Evolutionary conservation across 2,113 vertebrate species (phyloP).

Genomic region (Scytalopus superciliaris): DNA sequence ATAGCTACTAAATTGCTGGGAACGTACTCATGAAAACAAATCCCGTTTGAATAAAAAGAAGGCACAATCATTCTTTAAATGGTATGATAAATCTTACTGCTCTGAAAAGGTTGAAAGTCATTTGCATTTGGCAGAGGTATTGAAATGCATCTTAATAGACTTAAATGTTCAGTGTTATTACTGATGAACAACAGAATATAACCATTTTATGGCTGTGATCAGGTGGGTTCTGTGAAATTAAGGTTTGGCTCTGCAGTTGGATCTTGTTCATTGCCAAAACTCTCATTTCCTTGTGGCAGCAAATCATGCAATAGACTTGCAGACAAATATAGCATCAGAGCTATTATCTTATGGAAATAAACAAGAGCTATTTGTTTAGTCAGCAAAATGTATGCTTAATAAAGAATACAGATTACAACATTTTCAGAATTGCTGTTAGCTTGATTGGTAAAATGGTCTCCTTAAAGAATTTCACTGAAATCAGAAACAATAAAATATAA

Average conservation of each 20-base stretch:
- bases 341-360: slow-evolving; percentile 49
- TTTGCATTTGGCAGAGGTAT: slow-evolving; percentile 61
- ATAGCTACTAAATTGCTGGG: slow-evolving; percentile 32
- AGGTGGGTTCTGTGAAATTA: slow-evolving; percentile 11
- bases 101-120: slow-evolving; percentile 64
- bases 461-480: slow-evolving; percentile 29
- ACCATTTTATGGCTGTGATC: slow-evolving; percentile 25
- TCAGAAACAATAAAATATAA: slow-evolving; percentile 44
- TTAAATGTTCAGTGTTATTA: slow-evolving; percentile 36
- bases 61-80: slow-evolving; percentile 63
- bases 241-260: neutral
- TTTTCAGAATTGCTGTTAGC: slow-evolving; percentile 30
- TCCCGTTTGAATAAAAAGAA: slow-evolving; percentile 42
- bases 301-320: neutral
- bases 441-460: slow-evolving; percentile 25
- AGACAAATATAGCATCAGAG: neutral
- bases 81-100: slow-evolving; percentile 58
- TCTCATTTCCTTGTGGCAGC: neutral
- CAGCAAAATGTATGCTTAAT: slow-evolving; percentile 59
- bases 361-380: slow-evolving; percentile 49
- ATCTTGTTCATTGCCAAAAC: slow-evolving; percentile 6
- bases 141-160: slow-evolving; percentile 67
- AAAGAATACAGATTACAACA: slow-evolving; percentile 38
- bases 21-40: slow-evolving; percentile 47
- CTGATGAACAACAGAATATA: slow-evolving; percentile 29